Evolutionary conservation across 2,113 vertebrate genomes (phyloP).

Genomic region (human (Homo sapiens)): GRCh38 chr3:24109001-24109500

Average conservation of each 20-base stretch:
- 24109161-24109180: neutral
- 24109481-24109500: too few species aligned
- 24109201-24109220: neutral
- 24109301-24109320: too few species aligned
- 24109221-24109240: slow-evolving; percentile 28
- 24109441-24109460: too few species aligned
- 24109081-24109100: neutral
- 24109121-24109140: neutral
- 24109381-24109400: too few species aligned
- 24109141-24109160: neutral
- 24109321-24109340: too few species aligned
- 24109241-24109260: neutral
- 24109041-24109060: neutral
- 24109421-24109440: too few species aligned
- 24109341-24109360: too few species aligned
- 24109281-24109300: too few species aligned
- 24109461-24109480: too few species aligned
- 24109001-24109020: neutral
- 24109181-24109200: neutral
- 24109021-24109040: neutral
- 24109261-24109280: neutral
- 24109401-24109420: too few species aligned
- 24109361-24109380: too few species aligned
- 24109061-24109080: neutral
- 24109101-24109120: neutral